Percentiles rank a stretch among this genome's conserved stretches.
These are phyloP conservation scores for Petrophora chlorosata DNA, from an alignment of 2,888 invertebrate species.

Conservation along the genomic window DNA sequence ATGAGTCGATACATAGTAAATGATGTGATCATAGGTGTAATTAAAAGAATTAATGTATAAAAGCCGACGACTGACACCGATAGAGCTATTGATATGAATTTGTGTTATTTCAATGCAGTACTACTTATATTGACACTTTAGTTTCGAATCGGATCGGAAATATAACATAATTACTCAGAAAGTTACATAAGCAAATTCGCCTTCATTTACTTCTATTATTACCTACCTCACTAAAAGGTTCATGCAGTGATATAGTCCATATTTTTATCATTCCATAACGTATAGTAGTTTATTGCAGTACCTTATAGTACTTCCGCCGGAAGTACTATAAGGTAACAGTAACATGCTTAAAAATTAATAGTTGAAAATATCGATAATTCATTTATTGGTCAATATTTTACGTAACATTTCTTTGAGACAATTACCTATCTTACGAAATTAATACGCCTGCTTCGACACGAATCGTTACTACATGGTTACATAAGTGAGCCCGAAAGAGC, in stretches of 20 bases:
- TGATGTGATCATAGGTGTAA: no score
- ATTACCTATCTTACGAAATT: conserved; percentile 49
- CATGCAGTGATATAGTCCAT: no score
- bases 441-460: conserved; percentile 53
- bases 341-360: neutral
- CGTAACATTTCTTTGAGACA: conserved; percentile 12
- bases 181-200: neutral
- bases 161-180: neutral
- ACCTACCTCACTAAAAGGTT: no score
- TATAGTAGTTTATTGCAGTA: neutral
- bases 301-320: conserved; percentile 13
- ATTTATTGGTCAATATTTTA: conserved; percentile 8
- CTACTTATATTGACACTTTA: neutral
- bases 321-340: neutral
- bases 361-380: neutral
- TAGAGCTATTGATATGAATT: no score
- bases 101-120: no score
- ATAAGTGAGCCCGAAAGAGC: conserved; percentile 45
- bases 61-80: no score
- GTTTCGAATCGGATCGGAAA: neutral
- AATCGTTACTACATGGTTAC: conserved; percentile 58
- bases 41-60: no score
- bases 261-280: neutral
- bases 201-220: no score
- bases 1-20: no score